Evolutionary conservation across 2,888 invertebrate genomes (phyloP), one percentile per base, ranked within the genome.

Genomic region (Chalcosyrphus nemorum): DNA sequence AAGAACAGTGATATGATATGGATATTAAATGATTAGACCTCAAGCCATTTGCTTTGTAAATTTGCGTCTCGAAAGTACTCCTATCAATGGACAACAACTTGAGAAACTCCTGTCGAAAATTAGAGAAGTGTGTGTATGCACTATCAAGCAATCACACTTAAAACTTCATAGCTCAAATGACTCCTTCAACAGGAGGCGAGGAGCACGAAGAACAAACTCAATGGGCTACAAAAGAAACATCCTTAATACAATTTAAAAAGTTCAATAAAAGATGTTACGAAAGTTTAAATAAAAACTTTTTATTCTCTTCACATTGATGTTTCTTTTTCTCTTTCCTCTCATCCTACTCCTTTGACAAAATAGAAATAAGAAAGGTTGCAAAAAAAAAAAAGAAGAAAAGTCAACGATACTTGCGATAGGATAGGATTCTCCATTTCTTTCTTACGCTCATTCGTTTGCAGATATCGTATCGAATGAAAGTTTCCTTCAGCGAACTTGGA

Each of bases 201-300:
- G n/a, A n/a, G n/a, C n/a, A n/a, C n/a, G n/a, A 3, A 54, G 17
- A 54, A 56, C 17, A 47, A 24, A 43, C 41, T 21, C 24, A 3
- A 35, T 21, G 21, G 13, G 43, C 43, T 17, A 63, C 56, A 71
- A 78, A 59, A 54, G 68, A 50, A 59, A 75, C 80, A 68, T 80
- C 52, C 84, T 70, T 84, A 84, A 84, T 84, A 71, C 78, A 84
- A 84, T 84, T 84, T 75, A 47, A 68, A 84, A 84, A 84, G 80
- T 84, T 80, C 80, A 80, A 80, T 80, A 80, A 84, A 80, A 80
- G 57, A 72, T 68, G 68, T 66, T 82, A 57, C 41, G 24, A 82
- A 82, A 82, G 68, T 84, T 84, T 70, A 80, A 84, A 80, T 80
- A 80, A 59, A 74, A 84, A 80, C 43, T 72, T 78, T n/a, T 65